Evolutionary conservation across 2,888 invertebrate genomes (phyloP).

Genomic region (Tiliacea aurago): DNA sequence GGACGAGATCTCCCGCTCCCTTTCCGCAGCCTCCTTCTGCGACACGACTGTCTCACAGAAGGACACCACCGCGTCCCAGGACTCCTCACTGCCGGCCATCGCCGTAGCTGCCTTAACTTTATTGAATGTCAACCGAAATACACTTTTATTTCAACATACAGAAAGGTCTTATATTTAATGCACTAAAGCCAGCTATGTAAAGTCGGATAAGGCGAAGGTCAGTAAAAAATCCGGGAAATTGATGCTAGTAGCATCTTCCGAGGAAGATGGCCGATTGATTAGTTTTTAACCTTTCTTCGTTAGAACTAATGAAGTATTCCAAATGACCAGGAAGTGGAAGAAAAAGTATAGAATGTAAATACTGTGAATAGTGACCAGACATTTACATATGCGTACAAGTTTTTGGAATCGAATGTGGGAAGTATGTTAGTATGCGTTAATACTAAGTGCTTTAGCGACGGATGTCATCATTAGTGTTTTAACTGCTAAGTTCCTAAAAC

Average conservation of each 20-base stretch:
- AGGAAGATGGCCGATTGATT: constrained; percentile 27
- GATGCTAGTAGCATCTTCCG: constrained; percentile 29
- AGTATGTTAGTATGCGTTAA: constrained; percentile 9
- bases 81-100: too few species aligned
- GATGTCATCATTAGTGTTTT: constrained; percentile 33
- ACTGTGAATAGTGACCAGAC: not conserved
- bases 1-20: too few species aligned
- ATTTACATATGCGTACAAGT: constrained; percentile 31
- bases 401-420: constrained; percentile 25
- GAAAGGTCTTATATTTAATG: constrained; percentile 21
- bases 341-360: constrained; percentile 34
- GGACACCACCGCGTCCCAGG: too few species aligned
- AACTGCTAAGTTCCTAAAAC: constrained; percentile 20
- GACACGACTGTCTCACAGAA: too few species aligned
- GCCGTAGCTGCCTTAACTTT: not conserved
- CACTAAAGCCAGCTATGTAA: not conserved
- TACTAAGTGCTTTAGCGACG: constrained; percentile 20
- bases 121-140: not conserved
- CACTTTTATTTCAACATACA: constrained; percentile 17
- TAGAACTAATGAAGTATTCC: constrained; percentile 47
- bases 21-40: too few species aligned
- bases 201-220: constrained; percentile 30
- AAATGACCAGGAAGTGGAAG: constrained; percentile 44
- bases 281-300: constrained; percentile 53
- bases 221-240: constrained; percentile 49